Evolutionary conservation across 2,797 vertebrate genomes (phyloP).

Genomic region (Helicolenus hilgendorfi): DNA sequence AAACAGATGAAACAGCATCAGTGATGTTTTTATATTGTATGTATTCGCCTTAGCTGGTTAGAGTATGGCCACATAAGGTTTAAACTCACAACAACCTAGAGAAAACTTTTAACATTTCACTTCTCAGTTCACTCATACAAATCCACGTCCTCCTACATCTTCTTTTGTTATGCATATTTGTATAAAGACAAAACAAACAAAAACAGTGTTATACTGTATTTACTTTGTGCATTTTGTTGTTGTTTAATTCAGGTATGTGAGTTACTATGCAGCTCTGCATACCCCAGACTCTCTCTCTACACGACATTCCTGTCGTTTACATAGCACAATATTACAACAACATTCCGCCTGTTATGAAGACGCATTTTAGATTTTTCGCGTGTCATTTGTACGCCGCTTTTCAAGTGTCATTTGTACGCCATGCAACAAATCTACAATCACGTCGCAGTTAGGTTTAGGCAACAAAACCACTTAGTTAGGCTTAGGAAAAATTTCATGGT

Average conservation of each 20-base stretch:
- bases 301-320: background rate
- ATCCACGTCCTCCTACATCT: no score
- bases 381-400: no score
- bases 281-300: background rate
- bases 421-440: background rate
- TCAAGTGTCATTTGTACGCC: background rate
- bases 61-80: background rate
- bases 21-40: conserved; percentile 4
- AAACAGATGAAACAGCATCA: conserved; percentile 6
- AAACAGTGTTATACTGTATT: no score
- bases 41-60: background rate
- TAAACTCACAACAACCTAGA: background rate
- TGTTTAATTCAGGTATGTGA: background rate
- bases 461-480: background rate
- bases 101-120: background rate
- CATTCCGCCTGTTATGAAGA: background rate
- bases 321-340: background rate
- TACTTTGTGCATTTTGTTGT: no score
- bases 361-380: no score
- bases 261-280: background rate
- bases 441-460: background rate
- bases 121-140: background rate
- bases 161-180: background rate
- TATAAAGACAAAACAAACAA: no score
- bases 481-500: background rate